phyloP scores from a whole-genome alignment of 30 jellyfish, hydroid and myxozoan genomes.

The Turritopsis dohrnii region DNA sequence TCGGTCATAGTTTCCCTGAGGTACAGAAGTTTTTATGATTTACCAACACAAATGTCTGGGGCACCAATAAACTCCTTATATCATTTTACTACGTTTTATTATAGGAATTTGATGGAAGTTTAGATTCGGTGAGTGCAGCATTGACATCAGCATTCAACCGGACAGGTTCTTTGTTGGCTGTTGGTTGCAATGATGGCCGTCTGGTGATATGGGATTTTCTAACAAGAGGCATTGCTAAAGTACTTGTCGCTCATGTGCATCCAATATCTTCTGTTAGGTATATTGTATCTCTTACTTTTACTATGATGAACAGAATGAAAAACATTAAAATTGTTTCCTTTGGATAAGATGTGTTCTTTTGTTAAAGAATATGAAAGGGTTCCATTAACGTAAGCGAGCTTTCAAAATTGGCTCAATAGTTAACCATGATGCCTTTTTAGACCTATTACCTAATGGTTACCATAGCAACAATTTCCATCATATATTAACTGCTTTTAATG shows the following conservation, averaged over 20 bases:
- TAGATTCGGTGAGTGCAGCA: conserved; percentile 99
- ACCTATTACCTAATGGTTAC: no score
- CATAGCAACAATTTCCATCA: no score
- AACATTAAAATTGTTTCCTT: no score
- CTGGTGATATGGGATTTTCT: conserved; percentile 92
- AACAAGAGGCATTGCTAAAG: conserved; percentile 87
- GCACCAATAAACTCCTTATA: neutral
- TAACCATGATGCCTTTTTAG: no score
- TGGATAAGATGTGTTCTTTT: no score
- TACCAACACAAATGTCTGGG: neutral
- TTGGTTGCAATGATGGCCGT: conserved; percentile 99
- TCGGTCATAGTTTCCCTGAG: conserved; percentile 92
- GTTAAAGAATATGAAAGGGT: no score
- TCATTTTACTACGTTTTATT: neutral
- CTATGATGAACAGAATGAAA: no score
- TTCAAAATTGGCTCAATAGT: no score
- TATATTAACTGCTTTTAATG: no score
- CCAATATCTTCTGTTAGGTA: conserved; percentile 97
- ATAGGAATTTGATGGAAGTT: conserved; percentile 91
- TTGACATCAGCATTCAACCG: conserved; percentile 83
- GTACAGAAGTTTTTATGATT: conserved; percentile 11
- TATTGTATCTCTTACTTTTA: no score
- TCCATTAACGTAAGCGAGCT: no score
- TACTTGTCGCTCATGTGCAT: conserved; percentile 84
- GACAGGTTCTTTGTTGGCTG: conserved; percentile 92